Evolutionary conservation across 2,113 vertebrate genomes (phyloP), one percentile per base, ranked within the genome.

Genomic region (Gorsachius goisagi): DNA sequence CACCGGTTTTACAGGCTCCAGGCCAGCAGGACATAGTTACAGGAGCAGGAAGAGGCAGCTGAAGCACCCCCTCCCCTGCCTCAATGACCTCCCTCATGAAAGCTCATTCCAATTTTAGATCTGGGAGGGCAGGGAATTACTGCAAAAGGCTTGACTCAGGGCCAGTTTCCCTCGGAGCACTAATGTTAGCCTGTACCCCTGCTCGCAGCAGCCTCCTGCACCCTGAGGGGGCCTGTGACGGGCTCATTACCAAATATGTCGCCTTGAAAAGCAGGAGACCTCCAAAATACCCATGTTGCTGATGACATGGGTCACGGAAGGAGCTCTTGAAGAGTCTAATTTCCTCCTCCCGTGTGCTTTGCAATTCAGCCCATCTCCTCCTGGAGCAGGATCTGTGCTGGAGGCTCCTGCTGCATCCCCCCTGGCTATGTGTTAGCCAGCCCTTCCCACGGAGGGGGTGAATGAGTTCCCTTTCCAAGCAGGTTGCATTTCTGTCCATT

Each of bases 91-190:
- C 72, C 79, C 73, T 90, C 55, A 9, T 82, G 82, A 92, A 85
- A 77, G 55, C 95, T 95, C 84, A 75, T 53, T 77, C 92, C 94
- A 97, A 49, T 86, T 95, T 95, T 94, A 96, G 95, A 86, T 64
- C 92, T 84, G 71, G 88, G 69, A 94, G 37, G 83, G 79, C 44
- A 49, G 72, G 75, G 89, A 91, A 37, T 92, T 91, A 9, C 84
- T 95, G 94, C 82, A 58, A 23, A 75, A 95, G 71, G 78, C 27
- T 92, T 95, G 94, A 47, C 74, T 60, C 7, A 5, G 23, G 86
- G 59, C 88, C 83, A 85, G 75, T 23, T 86, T 47, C 52, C 80
- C 10, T 9, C 18, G 37, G 75, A 84, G 47, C 47, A 13, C 50
- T 58, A 53, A 52, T 78, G 77, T 71, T 80, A 89, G 8, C 76